Evolutionary conservation across 2,113 vertebrate genomes (phyloP).

Genomic region (Coryphaenoides rupestris): DNA sequence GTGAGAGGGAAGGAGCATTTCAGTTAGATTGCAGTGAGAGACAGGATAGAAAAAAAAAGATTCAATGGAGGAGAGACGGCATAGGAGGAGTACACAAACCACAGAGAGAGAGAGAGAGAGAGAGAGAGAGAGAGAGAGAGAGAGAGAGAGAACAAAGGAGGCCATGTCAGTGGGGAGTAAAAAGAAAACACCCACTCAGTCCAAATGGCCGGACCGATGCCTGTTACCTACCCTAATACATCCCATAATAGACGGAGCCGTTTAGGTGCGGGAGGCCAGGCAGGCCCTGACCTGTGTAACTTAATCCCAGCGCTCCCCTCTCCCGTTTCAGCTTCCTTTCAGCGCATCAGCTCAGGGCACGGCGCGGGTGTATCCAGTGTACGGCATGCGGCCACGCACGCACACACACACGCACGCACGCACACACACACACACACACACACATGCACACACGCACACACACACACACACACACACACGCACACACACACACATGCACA

Average conservation of each 20-base stretch:
- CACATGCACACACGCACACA: slow-evolving; percentile 5
- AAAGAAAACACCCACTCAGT: slow-evolving; percentile 43
- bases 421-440: no score
- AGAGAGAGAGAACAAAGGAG: slow-evolving; percentile 30
- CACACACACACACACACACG: slow-evolving; percentile 38
- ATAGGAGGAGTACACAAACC: slow-evolving; percentile 11
- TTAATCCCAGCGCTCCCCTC: slow-evolving; percentile 43
- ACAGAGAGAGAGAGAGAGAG: neutral
- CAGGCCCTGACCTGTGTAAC: slow-evolving; percentile 50
- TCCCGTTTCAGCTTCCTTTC: slow-evolving; percentile 50
- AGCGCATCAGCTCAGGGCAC: slow-evolving; percentile 9
- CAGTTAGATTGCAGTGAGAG: neutral
- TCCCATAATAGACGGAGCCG: slow-evolving; percentile 49
- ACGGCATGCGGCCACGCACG: no score
- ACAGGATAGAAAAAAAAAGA: neutral
- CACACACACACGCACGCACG: slow-evolving; percentile 37
- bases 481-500: no score
- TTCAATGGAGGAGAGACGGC: slow-evolving; percentile 5
- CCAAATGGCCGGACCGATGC: slow-evolving; percentile 61
- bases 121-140: slow-evolving; percentile 2
- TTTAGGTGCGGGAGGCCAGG: slow-evolving; percentile 38
- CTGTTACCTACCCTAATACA: slow-evolving; percentile 56
- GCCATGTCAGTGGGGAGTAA: slow-evolving; percentile 25
- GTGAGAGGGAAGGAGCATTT: slow-evolving; percentile 4
- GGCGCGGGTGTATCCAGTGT: slow-evolving; percentile 13